Evolutionary conservation across 2,113 vertebrate species (phyloP), one percentile per base, ranked within the genome.

Genomic region (Aspidoscelis tigris): DNA sequence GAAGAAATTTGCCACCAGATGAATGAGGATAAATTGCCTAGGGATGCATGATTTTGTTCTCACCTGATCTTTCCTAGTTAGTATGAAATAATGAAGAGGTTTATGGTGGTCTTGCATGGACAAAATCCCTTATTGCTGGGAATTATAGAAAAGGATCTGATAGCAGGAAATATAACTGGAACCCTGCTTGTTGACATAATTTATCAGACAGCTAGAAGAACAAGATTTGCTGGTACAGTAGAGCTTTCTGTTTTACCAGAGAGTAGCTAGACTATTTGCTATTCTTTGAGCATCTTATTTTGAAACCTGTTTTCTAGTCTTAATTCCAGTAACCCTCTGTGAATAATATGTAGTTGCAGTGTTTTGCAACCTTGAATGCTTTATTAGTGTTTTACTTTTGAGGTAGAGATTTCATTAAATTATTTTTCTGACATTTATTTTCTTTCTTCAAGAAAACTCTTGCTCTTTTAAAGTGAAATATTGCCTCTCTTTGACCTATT

Each of bases 401-500:
- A 70, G 47, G 47, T 70, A 80, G 66, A 80, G 66, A 39, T 39
- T 81, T 72, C 47, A 61, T 72, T 10, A 58, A 70, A 58, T 81
- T 58, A 69, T 81, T 80, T 80, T 53, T 55, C 44, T 53, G 47
- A 69, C 44, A 80, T 80, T 50, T 64, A 78, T 39, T 80, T 68
- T 71, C n/a, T 81, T 81, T 58, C 80, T 71, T 58, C 9, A 20
- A 71, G 66, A 71, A 80, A 71, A 71, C 53, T 58, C 80, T 72
- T 81, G 33, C 80, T 72, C 21, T 73, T 61, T 81, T 72, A 81
- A 72, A 72, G 69, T 61, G 53, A 39, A 73, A 43, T 81, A 43
- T 81, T 73, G 53, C 69, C 18, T 70, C 22, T 55, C 22, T 81
- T 72, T 81, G 50, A 58, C 69, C 80, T 81, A 73, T 81, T 81